Base-by-base conservation (phyloP, 2,113 vertebrate species). In the Pagrus major region DNA sequence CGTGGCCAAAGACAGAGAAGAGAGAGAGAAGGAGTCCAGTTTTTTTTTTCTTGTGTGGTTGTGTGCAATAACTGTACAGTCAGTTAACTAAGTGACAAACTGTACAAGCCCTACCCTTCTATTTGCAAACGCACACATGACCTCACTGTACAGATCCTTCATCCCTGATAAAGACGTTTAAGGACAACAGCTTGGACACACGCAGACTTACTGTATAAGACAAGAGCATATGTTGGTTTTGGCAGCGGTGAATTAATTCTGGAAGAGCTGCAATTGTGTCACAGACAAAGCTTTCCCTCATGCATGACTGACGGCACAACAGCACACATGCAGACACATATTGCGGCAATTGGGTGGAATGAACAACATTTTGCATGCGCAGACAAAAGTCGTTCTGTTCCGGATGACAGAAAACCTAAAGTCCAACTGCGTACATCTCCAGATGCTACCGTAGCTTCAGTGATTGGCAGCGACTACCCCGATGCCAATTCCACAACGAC, bases 261-360 rank as follows among this genome's bases (percentile, higher is more conserved):
- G 55, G 71, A 72, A 67, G 69, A 86, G 77, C 58, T 67, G 73
- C 70, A 72, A 79, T 69, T 78, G 73, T 87, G 76, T 87, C 77
- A 81, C 76, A 79, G 78, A 86, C 71, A 76, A 80, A 69, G 60
- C 69, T 15, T 35, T 61, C 9, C 23, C 72, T 71, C 27, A 66
- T 42, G 71, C 80, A 25, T 42, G 64, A 75, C 37, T 39, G 78
- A 23, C 71, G 61, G 67, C 81, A 78, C 58, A 64, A 46, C 18
- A 41, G 66, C 78, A 65, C 64, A 80, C 70, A 44, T 33, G 52
- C 39, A 25, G 23, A 72, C 71, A 64, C 55, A 47, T 44, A 64
- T 49, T 49, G 65, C 0, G 1, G n/a, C 74, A 78, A 86, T 56
- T 76, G 64, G 41, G 47, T 76, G 56, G 61, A 84, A 76, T 58